Evolutionary conservation across 1,140 invertebrate species (phyloP), one percentile per base, ranked within the genome.

Genomic region (Ceratina calcarata): DNA sequence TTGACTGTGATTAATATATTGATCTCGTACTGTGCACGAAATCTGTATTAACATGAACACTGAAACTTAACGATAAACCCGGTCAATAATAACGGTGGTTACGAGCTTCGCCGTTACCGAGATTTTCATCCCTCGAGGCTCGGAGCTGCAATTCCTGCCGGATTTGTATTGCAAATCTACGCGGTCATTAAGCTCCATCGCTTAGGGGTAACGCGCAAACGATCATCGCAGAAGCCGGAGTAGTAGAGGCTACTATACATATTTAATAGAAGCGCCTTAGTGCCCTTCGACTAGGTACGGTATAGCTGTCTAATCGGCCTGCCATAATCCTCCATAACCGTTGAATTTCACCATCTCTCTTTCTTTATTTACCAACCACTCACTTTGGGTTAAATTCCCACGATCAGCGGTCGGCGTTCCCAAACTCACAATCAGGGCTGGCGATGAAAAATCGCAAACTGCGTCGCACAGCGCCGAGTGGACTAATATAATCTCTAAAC

Each of bases 161-260:
- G 67, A 62, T 49, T 37, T 20, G 51, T 62, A 62, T 53, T 53
- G 75, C 75, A 62, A 78, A 78, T 78, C 75, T 60, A 37, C 67
- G 57, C 27, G 45, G 60, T 78, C 75, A 45, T 78, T 78, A 78
- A 78, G 67, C 55, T 37, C 15, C 13, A 20, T 22, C 15, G 57
- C 24, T 24, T 55, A 20, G 20, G 57, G 20, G 58, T 55, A 77
- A 62, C 45, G 58, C 62, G 20, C 65, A 69, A 20, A 49, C 61
- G 49, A 74, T 67, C 67, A 51, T 61, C 67, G 37, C 57, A 37
- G 75, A 70, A 77, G 67, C 58, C 45, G 24, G 18, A 66, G 22
- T 61, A 49, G 37, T 45, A 45, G 10, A 45, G 13, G 58, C 65
- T 22, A 15, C 55, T 67, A 51, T 61, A 45, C 37, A 45, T 45